Percentiles rank a stretch among this genome's conserved stretches.
Conservation (phyloP, 2,113 vertebrate species). For the Gorsachius goisagi region DNA sequence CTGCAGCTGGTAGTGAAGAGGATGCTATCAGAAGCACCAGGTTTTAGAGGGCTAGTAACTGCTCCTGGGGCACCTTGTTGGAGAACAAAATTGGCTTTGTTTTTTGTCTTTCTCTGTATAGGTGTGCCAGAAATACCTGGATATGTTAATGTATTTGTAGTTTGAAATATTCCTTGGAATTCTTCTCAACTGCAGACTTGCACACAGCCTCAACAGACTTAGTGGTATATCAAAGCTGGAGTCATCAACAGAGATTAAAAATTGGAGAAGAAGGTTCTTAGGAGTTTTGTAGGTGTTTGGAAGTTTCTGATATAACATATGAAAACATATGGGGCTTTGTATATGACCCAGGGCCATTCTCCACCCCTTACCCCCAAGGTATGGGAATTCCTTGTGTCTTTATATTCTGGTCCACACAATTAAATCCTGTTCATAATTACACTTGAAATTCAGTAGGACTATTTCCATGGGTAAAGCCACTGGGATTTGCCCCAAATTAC, state of each 20-base stretch:
- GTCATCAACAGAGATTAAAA: not conserved
- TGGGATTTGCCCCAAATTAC: not conserved
- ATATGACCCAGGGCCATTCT: not conserved
- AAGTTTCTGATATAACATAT: not conserved
- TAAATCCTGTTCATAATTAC: not conserved
- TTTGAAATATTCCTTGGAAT: not conserved
- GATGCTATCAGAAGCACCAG: not conserved
- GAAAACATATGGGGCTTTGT: not conserved
- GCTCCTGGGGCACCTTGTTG: not conserved
- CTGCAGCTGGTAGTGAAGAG: not conserved
- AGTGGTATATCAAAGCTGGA: not conserved
- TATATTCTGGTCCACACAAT: not conserved
- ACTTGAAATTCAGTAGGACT: not conserved
- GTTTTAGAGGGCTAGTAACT: not conserved
- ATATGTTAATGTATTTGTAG: not conserved
- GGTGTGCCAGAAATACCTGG: not conserved
- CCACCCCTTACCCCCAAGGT: accelerated
- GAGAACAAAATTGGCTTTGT: not conserved
- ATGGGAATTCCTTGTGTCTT: not conserved
- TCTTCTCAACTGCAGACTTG: not conserved
- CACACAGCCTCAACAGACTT: not conserved
- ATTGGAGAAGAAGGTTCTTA: not conserved
- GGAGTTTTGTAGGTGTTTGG: not conserved
- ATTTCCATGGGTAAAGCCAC: not conserved
- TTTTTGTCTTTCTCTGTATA: not conserved